Evolutionary conservation across 1,140 invertebrate species (phyloP).

Genomic region (Drosophila parvula): DNA sequence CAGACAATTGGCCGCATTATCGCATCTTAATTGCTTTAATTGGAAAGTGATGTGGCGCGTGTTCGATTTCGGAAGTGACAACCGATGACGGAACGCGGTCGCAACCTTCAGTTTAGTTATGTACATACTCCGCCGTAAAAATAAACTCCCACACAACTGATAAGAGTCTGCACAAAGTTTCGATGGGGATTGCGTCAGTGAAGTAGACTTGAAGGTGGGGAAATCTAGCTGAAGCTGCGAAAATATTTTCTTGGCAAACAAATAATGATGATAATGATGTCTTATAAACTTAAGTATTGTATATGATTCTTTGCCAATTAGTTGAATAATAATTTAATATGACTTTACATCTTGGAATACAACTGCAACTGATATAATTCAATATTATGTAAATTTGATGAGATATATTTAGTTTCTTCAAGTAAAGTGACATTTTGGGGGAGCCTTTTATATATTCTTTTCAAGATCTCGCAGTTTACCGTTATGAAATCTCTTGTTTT

Average conservation of each 20-base stretch:
- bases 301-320: too few species aligned
- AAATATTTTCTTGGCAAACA: background rate
- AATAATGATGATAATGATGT: background rate
- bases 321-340: background rate
- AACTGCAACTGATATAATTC: too few species aligned
- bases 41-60: conserved; percentile 36
- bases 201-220: background rate
- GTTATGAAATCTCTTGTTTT: background rate
- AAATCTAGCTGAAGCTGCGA: background rate
- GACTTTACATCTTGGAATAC: background rate
- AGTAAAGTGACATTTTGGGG: too few species aligned
- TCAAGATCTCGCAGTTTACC: too few species aligned
- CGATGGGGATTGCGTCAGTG: conserved; percentile 16
- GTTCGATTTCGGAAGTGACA: conserved; percentile 21
- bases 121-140: conserved; percentile 1
- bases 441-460: background rate
- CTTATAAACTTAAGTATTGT: background rate
- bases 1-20: conserved; percentile 11
- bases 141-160: conserved; percentile 16
- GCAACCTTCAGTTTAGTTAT: conserved; percentile 31
- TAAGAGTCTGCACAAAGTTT: conserved; percentile 21
- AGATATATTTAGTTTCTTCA: background rate
- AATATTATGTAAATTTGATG: background rate
- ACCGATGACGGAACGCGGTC: conserved; percentile 5
- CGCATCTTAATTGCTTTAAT: conserved; percentile 45